Base-by-base conservation (phyloP, 2,888 invertebrate genomes). In the Strigamia transsilvanica region DNA sequence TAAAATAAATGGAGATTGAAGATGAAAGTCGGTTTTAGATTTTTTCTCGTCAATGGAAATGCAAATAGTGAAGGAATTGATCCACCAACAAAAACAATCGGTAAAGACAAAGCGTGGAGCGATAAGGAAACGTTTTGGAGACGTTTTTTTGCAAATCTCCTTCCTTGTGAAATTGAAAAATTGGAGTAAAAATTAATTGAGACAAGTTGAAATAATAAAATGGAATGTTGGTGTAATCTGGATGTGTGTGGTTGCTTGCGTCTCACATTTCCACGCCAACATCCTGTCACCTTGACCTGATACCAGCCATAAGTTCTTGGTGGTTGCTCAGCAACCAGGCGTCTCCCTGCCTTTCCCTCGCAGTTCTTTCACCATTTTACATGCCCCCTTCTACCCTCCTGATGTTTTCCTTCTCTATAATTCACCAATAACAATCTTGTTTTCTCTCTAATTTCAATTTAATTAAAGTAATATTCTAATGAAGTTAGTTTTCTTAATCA, bases 171-270 rank as follows among this genome's bases (percentile, higher is more conserved):
- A 56, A 56, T 56, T n/a, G 73, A 73, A n/a, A 73, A 73, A 73
- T 13, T 73, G 73, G 27, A 32, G 73, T 27, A 32, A 73, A 73
- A 73, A 73, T 73, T 73, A 73, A 73, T 73, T 73, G 73, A 73
- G 73, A 73, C 73, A 73, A 73, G 73, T 73, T 73, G 73, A 73
- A 73, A 73, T 73, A 73, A 73, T 73, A 73, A 73, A 56, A 73
- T 27, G 73, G 73, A 73, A 73, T 73, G 73, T 73, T 73, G 73
- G 73, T 73, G 73, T 73, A 73, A 73, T 73, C 23, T 73, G 73
- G 73, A 73, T 73, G 73, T 73, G 73, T 73, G 73, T 73, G 73
- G 73, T 73, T 73, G 73, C 73, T 73, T 73, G 73, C 73, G 73
- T 73, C 73, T 73, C 73, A 73, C 73, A 73, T 73, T 73, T 73